Evolutionary conservation across 1,140 invertebrate genomes (phyloP).

Genomic region (Pseudobourletiella spinata): DNA sequence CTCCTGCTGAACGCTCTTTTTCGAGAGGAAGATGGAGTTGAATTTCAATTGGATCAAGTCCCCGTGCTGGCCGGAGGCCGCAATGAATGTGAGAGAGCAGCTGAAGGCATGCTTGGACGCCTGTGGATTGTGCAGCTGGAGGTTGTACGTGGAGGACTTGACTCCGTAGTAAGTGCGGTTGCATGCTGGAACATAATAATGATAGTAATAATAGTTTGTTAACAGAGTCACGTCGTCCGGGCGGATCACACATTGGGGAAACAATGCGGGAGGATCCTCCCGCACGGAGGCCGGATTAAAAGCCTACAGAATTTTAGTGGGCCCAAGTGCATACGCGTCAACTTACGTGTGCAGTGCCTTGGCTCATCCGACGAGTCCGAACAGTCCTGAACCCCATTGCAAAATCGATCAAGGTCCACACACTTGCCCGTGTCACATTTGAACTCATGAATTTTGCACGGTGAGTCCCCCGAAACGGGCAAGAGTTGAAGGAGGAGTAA

Average conservation of each 20-base stretch:
- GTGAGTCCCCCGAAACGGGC: neutral
- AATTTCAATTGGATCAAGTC: constrained; percentile 66
- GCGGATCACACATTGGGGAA: too few species aligned
- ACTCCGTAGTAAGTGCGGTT: constrained; percentile 78
- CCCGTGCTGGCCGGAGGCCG: constrained; percentile 66
- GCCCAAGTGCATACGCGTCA: too few species aligned
- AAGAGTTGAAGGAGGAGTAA: neutral
- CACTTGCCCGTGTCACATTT: constrained; percentile 3
- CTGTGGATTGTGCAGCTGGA: constrained; percentile 58
- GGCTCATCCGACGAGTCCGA: neutral
- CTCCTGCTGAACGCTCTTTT: neutral
- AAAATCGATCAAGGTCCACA: neutral
- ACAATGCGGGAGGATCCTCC: too few species aligned
- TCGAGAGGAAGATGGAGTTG: neutral
- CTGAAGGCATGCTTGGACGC: constrained; percentile 59
- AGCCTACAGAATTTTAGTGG: too few species aligned
- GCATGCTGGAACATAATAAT: constrained; percentile 64
- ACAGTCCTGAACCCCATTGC: constrained; percentile 1
- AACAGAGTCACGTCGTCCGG: too few species aligned
- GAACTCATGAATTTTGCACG: constrained; percentile 1
- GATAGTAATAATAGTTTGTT: too few species aligned
- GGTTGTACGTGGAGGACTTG: constrained; percentile 65
- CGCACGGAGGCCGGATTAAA: too few species aligned
- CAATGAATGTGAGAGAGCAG: constrained; percentile 77
- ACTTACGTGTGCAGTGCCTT: constrained; percentile 1